Evolutionary conservation across 1,140 invertebrate species (phyloP), one percentile per base, ranked within the genome.

Genomic region (Drosophila elegans): DNA sequence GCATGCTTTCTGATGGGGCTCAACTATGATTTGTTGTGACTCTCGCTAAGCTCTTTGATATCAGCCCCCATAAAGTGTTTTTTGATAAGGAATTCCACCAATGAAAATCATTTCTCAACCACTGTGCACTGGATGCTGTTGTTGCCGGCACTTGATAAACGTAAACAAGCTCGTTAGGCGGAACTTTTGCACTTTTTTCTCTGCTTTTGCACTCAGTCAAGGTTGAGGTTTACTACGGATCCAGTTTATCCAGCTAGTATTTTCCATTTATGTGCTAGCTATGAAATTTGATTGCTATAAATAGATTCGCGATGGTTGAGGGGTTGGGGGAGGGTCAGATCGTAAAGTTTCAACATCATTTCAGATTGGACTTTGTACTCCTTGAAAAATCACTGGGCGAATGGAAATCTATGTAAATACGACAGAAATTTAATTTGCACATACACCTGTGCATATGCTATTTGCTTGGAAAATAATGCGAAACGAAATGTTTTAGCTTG

Each of bases 111-210:
- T n/a, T 32, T 66, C 32, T 2, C 21, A 6, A 11, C 51, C 78
- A 85, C 67, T 59, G 74, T 81, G 41, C 48, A 51, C 29, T 48
- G 55, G 42, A 38, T 48, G 57, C 51, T 64, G 29, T 49, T 71
- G 73, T 53, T 76, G 64, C 82, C 83, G 82, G 82, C 60, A 34
- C 52, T 34, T 36, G 64, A 68, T 62, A 46, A 79, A 82, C 64
- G 82, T 88, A 88, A 86, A 88, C 82, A 86, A 86, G 82, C 85
- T 88, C 82, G 79, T 86, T 82, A 88, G 78, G 67, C 62, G 51
- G 44, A 68, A 51, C 45, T 52, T 55, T 53, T 55, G 59, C 34
- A 53, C 36, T 53, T 42, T 57, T 52, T 32, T 45, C 41, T 56
- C 16, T 55, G 45, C 41, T 49, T 36, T 60, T 60, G 64, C 53